These are phyloP conservation scores for Candoia aspera DNA, from an alignment of 2,113 vertebrate genomes.

Conservation along the genomic window DNA sequence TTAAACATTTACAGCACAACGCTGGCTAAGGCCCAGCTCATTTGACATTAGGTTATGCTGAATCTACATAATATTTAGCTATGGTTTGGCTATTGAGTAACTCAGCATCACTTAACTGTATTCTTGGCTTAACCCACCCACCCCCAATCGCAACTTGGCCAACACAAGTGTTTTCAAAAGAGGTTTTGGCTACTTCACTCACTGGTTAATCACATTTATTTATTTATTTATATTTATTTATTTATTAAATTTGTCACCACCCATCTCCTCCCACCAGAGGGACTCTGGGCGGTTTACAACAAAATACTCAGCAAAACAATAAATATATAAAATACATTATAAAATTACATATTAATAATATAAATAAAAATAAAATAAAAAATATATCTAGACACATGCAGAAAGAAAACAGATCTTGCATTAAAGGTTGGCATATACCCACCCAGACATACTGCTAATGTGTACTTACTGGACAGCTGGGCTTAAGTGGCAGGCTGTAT, in stretches of 20 bases:
- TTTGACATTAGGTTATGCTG: neutral
- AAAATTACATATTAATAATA: too few species aligned
- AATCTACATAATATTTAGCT: neutral
- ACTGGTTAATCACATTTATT: neutral
- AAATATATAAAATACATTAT: too few species aligned
- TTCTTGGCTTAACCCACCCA: neutral
- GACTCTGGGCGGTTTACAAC: too few species aligned
- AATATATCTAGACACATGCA: neutral
- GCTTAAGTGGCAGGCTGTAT: constrained; percentile 13
- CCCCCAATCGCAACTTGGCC: neutral
- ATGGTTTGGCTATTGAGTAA: neutral
- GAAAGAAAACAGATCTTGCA: neutral
- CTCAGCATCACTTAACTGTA: neutral
- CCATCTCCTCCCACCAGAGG: too few species aligned
- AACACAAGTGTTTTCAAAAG: neutral
- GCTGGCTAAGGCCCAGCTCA: neutral
- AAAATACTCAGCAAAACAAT: too few species aligned
- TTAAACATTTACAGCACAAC: too few species aligned
- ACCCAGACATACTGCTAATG: neutral
- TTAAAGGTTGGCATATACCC: neutral
- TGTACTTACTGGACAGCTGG: neutral
- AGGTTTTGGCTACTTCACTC: neutral
- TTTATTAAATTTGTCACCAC: too few species aligned
- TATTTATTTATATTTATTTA: too few species aligned
- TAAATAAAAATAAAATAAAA: too few species aligned